Conservation (phyloP, 2,888 invertebrate species). For the Sphecodes monilicornis region DNA sequence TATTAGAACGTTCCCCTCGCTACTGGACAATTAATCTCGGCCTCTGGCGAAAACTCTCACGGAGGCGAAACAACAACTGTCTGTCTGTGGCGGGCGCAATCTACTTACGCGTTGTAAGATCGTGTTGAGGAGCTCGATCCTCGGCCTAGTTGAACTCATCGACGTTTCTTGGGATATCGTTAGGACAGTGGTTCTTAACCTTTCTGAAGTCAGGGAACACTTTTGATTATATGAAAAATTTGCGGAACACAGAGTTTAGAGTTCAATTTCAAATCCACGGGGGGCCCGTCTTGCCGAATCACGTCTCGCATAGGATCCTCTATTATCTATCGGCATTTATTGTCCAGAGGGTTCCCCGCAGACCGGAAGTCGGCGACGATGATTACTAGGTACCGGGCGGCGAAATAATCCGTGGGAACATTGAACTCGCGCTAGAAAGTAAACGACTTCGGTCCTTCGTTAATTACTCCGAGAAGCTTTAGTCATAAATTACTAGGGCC, state of each 20-base stretch:
- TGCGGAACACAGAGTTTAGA: no score
- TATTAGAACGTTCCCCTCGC: neutral
- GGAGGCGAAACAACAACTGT: neutral
- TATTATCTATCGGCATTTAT: neutral
- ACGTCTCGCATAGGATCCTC: neutral
- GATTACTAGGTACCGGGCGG: neutral
- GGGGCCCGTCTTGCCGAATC: neutral
- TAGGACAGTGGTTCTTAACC: no score
- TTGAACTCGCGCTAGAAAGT: slow-evolving; percentile 18
- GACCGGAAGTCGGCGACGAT: neutral
- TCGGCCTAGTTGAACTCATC: neutral
- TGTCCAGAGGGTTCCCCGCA: neutral
- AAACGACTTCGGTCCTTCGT: slow-evolving; percentile 18
- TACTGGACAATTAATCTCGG: slow-evolving; percentile 3
- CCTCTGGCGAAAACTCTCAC: neutral
- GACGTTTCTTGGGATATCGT: neutral
- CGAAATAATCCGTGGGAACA: slow-evolving; percentile 23
- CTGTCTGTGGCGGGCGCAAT: neutral
- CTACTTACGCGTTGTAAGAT: neutral
- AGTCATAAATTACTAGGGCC: slow-evolving; percentile 44
- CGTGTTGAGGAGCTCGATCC: neutral
- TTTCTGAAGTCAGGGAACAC: no score
- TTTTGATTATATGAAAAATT: no score
- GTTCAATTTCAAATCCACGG: no score
- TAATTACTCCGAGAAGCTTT: slow-evolving; percentile 52